Conservation (phyloP, 2,888 invertebrate species). For the Aleiodes alternator region DNA sequence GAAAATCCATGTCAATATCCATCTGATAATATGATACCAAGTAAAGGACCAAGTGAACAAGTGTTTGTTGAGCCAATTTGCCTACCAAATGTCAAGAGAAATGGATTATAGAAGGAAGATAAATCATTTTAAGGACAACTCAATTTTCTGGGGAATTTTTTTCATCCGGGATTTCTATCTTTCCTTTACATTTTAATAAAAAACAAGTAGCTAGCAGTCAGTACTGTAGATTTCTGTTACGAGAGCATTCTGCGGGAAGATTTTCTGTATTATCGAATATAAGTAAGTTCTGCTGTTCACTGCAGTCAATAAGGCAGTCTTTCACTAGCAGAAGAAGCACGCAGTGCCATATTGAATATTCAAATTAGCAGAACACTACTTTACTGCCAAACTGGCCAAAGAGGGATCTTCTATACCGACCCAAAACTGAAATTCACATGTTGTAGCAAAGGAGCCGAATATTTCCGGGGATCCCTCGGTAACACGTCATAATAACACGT, state of each 20-base stretch:
- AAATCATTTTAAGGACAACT: slow-evolving; percentile 29
- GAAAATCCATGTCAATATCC: slow-evolving; percentile 45
- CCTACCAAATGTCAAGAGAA: slow-evolving; percentile 59
- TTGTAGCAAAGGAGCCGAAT: no score
- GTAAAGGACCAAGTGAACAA: slow-evolving; percentile 46
- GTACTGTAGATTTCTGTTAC: not conserved
- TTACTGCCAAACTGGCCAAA: no score
- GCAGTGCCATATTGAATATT: no score
- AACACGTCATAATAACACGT: no score
- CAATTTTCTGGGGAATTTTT: no score
- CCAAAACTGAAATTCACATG: no score
- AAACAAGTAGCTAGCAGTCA: not conserved
- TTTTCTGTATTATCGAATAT: not conserved
- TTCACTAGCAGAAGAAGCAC: not conserved
- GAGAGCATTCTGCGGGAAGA: no score
- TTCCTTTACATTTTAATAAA: not conserved
- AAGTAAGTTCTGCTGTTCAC: no score
- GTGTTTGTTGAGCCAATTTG: slow-evolving; percentile 57
- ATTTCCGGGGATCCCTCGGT: no score
- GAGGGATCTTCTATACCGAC: no score
- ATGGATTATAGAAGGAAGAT: slow-evolving; percentile 49
- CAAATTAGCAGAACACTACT: no score
- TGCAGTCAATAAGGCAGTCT: not conserved
- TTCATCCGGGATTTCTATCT: no score
- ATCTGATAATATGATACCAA: slow-evolving; percentile 28